A percentile compares a stretch with the other conserved stretches of the same genome.
These are phyloP conservation scores for Venusia cambrica DNA, from an alignment of 2,888 invertebrate genomes.

Conservation along the genomic window DNA sequence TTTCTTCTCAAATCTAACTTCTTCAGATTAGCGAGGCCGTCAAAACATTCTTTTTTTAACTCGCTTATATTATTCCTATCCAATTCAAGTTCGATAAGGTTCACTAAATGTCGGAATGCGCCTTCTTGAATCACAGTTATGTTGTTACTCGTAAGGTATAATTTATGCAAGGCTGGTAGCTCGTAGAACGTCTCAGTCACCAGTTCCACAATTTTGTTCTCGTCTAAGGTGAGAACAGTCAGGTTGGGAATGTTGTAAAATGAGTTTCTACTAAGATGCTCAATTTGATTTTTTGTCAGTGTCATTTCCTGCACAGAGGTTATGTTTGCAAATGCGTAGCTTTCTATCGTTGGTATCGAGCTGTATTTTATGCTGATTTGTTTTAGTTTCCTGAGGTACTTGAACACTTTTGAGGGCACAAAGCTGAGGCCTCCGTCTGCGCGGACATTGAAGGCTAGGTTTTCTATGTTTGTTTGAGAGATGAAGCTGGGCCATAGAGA, in stretches of 20 bases:
- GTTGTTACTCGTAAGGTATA: constrained; percentile 93
- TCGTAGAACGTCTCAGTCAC: constrained; percentile 88
- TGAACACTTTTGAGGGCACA: constrained; percentile 86
- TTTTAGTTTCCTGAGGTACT: constrained; percentile 83
- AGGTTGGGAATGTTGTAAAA: constrained; percentile 88
- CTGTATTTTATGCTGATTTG: constrained; percentile 87
- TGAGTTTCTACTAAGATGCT: constrained; percentile 83
- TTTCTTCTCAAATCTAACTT: constrained; percentile 88
- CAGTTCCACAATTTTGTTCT: constrained; percentile 88
- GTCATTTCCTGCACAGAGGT: constrained; percentile 85
- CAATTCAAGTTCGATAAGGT: constrained; percentile 89
- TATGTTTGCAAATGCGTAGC: constrained; percentile 88
- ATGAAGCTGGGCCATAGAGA: constrained; percentile 87
- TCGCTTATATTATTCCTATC: constrained; percentile 88
- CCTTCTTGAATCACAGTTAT: constrained; percentile 92
- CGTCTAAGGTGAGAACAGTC: constrained; percentile 85
- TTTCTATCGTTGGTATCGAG: constrained; percentile 84
- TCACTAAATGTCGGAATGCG: constrained; percentile 87
- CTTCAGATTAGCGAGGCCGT: constrained; percentile 86
- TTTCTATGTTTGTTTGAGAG: constrained; percentile 85
- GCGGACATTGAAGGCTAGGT: constrained; percentile 86
- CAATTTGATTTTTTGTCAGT: constrained; percentile 86
- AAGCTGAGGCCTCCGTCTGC: constrained; percentile 85
- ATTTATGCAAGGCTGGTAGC: constrained; percentile 85
- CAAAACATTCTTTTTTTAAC: constrained; percentile 88